A percentile compares a stretch with the other conserved stretches of the same genome.
Evolutionary conservation across 2,888 invertebrate species (phyloP).

Genomic region (Scotopteryx bipunctaria): DNA sequence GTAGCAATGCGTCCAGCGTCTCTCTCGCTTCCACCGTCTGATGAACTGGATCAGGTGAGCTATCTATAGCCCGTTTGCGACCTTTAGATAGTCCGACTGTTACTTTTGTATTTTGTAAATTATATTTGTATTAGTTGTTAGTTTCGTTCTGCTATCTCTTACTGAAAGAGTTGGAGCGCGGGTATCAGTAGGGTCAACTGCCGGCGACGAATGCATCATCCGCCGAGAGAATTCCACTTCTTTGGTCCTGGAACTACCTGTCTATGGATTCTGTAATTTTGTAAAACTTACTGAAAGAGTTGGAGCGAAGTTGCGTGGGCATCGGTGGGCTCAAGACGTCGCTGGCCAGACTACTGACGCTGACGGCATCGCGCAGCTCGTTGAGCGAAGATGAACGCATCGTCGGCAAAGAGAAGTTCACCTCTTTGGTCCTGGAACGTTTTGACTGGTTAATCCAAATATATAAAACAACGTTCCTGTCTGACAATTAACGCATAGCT

Average conservation of each 20-base stretch:
- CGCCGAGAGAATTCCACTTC: slow-evolving; percentile 79
- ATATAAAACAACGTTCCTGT: too few species aligned
- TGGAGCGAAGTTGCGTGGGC: slow-evolving; percentile 81
- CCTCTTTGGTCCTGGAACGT: slow-evolving; percentile 71
- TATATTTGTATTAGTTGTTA: too few species aligned
- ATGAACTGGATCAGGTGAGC: too few species aligned
- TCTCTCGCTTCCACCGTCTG: too few species aligned
- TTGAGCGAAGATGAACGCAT: slow-evolving; percentile 76
- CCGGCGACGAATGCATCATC: slow-evolving; percentile 72
- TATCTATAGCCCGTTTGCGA: too few species aligned
- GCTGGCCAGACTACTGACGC: slow-evolving; percentile 69
- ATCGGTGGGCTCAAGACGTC: slow-evolving; percentile 73
- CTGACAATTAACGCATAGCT: too few species aligned
- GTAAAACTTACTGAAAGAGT: slow-evolving; percentile 86
- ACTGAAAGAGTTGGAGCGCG: slow-evolving; percentile 87
- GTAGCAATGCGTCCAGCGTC: too few species aligned
- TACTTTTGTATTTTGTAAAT: too few species aligned
- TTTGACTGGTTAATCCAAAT: neutral
- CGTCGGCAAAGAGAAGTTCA: slow-evolving; percentile 76
- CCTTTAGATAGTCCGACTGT: too few species aligned
- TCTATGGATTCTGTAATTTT: too few species aligned
- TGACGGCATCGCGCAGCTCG: slow-evolving; percentile 74
- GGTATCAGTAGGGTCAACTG: slow-evolving; percentile 73
- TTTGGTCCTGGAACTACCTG: slow-evolving; percentile 71
- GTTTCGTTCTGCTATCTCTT: too few species aligned